Evolutionary conservation across 2,797 vertebrate genomes (phyloP).

Genomic region (Cygnus olor): DNA sequence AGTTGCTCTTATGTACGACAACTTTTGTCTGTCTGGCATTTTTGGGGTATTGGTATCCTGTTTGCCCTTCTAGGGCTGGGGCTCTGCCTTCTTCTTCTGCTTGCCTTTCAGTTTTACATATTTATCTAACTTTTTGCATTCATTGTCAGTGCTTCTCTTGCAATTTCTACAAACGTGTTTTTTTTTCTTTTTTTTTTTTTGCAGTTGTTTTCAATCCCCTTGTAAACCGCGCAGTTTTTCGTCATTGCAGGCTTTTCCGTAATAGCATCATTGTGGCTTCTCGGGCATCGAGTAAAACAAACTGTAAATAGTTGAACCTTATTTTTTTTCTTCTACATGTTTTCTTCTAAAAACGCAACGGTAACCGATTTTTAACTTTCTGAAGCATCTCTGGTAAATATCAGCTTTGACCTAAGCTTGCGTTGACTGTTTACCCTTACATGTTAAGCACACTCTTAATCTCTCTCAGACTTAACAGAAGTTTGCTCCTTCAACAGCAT

Average conservation of each 20-base stretch:
- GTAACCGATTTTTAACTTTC: background rate
- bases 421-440: background rate
- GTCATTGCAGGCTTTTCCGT: background rate
- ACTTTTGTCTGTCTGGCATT: background rate
- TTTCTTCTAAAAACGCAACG: background rate
- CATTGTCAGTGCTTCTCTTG: background rate
- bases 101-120: background rate
- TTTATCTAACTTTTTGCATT: background rate
- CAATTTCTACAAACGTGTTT: background rate
- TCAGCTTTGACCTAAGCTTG: background rate
- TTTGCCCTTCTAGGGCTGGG: background rate
- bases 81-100: background rate
- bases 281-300: background rate
- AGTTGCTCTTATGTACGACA: background rate
- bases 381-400: background rate
- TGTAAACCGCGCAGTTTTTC: background rate
- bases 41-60: background rate
- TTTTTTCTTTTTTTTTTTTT: background rate
- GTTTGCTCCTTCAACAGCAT: background rate
- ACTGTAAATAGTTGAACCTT: background rate
- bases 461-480: background rate
- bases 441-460: background rate
- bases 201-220: background rate
- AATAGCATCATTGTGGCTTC: background rate
- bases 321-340: background rate